Base-by-base conservation (phyloP, 30 jellyfish, hydroid and myxozoan species). In the Cassiopea andromeda region DNA sequence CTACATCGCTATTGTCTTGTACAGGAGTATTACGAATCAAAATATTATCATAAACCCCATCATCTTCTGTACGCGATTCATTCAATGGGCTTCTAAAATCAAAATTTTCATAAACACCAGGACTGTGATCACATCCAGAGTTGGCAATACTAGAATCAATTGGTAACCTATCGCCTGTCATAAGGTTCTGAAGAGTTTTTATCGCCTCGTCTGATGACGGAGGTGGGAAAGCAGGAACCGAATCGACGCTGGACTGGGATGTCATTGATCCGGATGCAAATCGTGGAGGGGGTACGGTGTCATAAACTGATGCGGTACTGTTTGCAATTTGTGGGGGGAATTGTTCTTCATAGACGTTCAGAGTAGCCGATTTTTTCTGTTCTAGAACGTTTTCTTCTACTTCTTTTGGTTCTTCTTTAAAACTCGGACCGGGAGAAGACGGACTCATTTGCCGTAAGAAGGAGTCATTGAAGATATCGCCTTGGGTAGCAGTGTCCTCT, bases 201-300 rank as follows among this genome's bases (percentile, higher is more conserved):
- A 74, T 58, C 48, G 98, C 98, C 46, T 72, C 84, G 17, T 81
- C 95, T n/a, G 94, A 84, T 14, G 94, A 70, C 7, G 95, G 98
- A 7, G 98, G 98, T 67, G 97, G 97, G 48, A 92, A 85, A 19
- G 87, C 81, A 1, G 98, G 98, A 38, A 80, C 76, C 7, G 92
- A 85, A 9, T 81, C 82, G 27, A 86, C 38, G 18, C 80, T 64
- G 10, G 79, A 70, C 76, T 84, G 92, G 14, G 92, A 84, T 16
- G 81, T 64, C 2, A 82, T 83, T 17, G 85, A 64, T 38, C 81
- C 90, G 3, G 90, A 69, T 45, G 83, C 81, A 44, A 90, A 90
- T 10, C 98, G 93, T 19, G 98, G 93, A 19, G 96, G 90, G 46
- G 98, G 98, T 7, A 95, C 97, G 49, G 81, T n/a, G 70, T 91